Evolutionary conservation across 2,113 vertebrate genomes (phyloP), one percentile per base, ranked within the genome.

Genomic region (Macroglossus sobrinus): DNA sequence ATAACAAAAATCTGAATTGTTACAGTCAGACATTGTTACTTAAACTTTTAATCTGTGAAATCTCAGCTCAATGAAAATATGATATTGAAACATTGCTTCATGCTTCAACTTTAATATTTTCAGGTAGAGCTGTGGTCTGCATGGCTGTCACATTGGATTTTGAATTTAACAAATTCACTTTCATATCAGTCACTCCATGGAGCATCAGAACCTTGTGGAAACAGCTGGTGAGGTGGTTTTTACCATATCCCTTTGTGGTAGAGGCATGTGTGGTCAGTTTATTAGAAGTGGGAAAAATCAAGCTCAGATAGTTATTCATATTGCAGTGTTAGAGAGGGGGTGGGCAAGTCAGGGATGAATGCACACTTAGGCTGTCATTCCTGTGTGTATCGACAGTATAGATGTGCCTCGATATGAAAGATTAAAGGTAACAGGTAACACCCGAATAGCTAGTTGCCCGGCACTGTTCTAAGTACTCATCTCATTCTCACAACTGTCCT

Each of bases 71-170:
- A 57, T 89, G 88, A 91, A 92, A 95, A 88, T 66, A 30, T 12
- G 19, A 85, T 76, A 89, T 61, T 81, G 38, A 81, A 93, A 94
- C 9, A 24, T 64, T 50, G 38, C 64, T 90, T 93, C 38, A n/a
- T 57, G 45, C 19, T 89, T 66, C 76, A 55, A 45, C 30, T 74
- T 96, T 76, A 88, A 75, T 76, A 81, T 85, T 95, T 95, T 80
- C 12, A 90, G 50, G 30, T 76, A 95, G 47, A 64, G 24, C 81
- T 35, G 4, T 93, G 53, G 72, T 92, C 81, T 91, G 88, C 61
- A 35, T 68, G 68, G 55, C 68, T 76, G 19, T 21, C 33, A 88
- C 1, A 1, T 45, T 33, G 68, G 16, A 21, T 63, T 92, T 97
- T 91, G 82, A 91, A 91, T 97, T 57, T 38, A 55, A 28, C 30